Percentiles rank a stretch among this genome's conserved stretches.
phyloP scores from a whole-genome alignment of 1,140 invertebrate species.

The Acromyrmex echinatior region DNA sequence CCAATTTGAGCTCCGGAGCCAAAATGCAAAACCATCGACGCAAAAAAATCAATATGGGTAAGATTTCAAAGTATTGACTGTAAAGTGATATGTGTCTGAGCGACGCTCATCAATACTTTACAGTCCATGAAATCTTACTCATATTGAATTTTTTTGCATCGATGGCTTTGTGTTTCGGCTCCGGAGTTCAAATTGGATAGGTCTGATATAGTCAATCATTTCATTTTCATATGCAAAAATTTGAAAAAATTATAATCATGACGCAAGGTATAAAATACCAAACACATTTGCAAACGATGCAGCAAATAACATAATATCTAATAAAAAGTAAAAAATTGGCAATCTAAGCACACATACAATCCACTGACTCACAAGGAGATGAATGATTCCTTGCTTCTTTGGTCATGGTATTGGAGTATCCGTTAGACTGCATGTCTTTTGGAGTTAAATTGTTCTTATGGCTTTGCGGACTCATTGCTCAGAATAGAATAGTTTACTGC shows the following conservation, averaged over 20 bases:
- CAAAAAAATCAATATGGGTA: too few relatives aligned
- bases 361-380: constrained; percentile 86
- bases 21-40: too few relatives aligned
- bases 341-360: constrained; percentile 86
- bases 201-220: not conserved
- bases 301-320: constrained; percentile 43
- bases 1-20: too few relatives aligned
- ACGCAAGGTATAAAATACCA: not conserved
- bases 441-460: constrained; percentile 83
- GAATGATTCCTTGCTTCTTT: constrained; percentile 83
- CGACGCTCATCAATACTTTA: too few relatives aligned
- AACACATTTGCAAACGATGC: constrained; percentile 21
- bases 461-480: constrained; percentile 84
- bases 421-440: constrained; percentile 84
- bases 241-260: constrained; percentile 8
- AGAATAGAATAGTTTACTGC: constrained; percentile 42
- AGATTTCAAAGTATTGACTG: too few relatives aligned
- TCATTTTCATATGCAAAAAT: not conserved
- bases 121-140: too few relatives aligned
- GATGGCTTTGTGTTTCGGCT: too few relatives aligned
- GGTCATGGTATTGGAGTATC: constrained; percentile 76
- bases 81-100: too few relatives aligned
- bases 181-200: too few relatives aligned
- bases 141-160: too few relatives aligned
- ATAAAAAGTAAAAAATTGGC: constrained; percentile 80